phyloP scores from a whole-genome alignment of 2,797 vertebrate species.

The Nothura maculosa region DNA sequence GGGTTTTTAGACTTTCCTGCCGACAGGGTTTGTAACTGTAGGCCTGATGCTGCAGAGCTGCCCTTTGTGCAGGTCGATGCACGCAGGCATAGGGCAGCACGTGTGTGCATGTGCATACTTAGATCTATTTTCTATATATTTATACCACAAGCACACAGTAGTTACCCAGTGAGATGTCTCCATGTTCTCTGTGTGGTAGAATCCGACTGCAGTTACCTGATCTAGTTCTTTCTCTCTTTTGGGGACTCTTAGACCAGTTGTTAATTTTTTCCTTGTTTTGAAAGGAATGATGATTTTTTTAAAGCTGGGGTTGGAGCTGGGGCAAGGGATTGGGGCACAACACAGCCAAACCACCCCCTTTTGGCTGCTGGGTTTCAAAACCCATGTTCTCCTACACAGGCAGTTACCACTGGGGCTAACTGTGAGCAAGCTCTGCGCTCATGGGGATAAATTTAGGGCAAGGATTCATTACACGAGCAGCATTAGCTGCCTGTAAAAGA shows the following conservation, averaged over 20 bases:
- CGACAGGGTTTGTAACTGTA: conserved; percentile 14
- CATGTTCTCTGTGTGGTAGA: neutral
- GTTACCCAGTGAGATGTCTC: neutral
- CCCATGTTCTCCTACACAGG: neutral
- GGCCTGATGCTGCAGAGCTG: conserved; percentile 8
- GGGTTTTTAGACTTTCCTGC: conserved; percentile 32
- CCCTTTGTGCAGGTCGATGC: neutral
- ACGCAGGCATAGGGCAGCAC: rapidly evolving
- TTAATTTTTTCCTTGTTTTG: conserved; percentile 37
- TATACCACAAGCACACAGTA: neutral
- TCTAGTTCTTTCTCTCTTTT: neutral
- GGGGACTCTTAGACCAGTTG: conserved; percentile 21
- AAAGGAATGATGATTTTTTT: conserved; percentile 36
- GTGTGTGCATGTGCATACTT: neutral
- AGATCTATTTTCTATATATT: no score
- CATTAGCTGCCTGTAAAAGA: conserved; percentile 19
- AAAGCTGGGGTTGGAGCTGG: conserved; percentile 21
- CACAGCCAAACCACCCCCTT: neutral
- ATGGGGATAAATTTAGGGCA: neutral
- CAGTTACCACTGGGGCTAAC: conserved; percentile 7
- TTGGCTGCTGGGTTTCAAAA: conserved; percentile 15
- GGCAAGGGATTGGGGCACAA: neutral
- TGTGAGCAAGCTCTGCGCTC: neutral
- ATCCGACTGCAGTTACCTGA: conserved; percentile 4
- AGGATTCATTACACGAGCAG: neutral